Percentiles rank a stretch among this genome's conserved stretches.
phyloP scores from a whole-genome alignment of 2,888 invertebrate species.

The Biston stratarius region DNA sequence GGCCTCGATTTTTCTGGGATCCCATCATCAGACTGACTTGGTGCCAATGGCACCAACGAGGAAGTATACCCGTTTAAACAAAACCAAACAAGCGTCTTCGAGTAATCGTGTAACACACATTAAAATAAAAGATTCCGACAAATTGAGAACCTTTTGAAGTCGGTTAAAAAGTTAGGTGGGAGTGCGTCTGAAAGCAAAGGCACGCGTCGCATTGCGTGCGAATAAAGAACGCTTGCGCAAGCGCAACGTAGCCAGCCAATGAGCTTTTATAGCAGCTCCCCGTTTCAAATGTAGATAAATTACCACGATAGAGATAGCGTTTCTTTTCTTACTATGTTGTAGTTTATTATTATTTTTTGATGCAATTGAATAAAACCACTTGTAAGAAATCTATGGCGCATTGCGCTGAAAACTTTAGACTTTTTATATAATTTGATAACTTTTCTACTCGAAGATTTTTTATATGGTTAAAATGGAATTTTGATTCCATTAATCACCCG shows the following conservation, averaged over 20 bases:
- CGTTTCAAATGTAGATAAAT: slow-evolving; percentile 31
- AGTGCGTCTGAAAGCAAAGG: slow-evolving; percentile 53
- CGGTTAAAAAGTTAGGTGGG: not conserved
- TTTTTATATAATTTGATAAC: not conserved
- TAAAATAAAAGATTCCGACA: too few relatives aligned
- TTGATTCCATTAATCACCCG: too few relatives aligned
- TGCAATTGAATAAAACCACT: not conserved
- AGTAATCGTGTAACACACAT: too few relatives aligned
- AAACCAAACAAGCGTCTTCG: too few relatives aligned
- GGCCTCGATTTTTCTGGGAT: too few relatives aligned
- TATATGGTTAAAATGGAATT: too few relatives aligned
- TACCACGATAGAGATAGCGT: slow-evolving; percentile 41
- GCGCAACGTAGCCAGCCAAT: slow-evolving; percentile 53
- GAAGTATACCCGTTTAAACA: too few relatives aligned
- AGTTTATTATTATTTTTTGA: not conserved
- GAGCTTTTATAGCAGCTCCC: slow-evolving; percentile 63
- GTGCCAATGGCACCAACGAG: too few relatives aligned
- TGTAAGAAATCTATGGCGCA: not conserved
- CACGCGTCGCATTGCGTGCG: slow-evolving; percentile 66
- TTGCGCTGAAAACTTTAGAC: not conserved
- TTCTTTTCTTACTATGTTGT: slow-evolving; percentile 12
- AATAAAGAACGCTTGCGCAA: slow-evolving; percentile 79
- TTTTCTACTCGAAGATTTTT: too few relatives aligned
- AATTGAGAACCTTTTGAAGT: too few relatives aligned
- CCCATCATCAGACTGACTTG: too few relatives aligned